Evolutionary conservation across 2,113 vertebrate genomes (phyloP).

Genomic region (Xerus inauris): DNA sequence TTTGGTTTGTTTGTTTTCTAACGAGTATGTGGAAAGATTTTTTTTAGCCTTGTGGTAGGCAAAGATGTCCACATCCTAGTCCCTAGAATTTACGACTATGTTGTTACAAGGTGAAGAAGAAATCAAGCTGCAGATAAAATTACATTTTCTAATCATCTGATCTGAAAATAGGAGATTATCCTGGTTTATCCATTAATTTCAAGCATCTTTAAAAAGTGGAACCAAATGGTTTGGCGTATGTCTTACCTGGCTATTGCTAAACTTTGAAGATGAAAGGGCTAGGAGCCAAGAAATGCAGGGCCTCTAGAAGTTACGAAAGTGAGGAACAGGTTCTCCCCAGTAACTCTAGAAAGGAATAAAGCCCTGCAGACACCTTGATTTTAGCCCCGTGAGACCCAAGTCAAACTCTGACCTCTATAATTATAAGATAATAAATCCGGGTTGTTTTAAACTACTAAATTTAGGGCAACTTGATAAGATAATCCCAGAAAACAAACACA

Average conservation of each 20-base stretch:
- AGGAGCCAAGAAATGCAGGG: not conserved
- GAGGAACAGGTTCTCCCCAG: not conserved
- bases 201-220: not conserved
- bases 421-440: not conserved
- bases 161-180: constrained; percentile 17
- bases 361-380: not conserved
- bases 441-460: constrained; percentile 4
- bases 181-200: not conserved
- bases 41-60: not conserved
- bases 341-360: not conserved
- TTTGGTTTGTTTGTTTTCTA: not conserved
- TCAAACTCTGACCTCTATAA: not conserved
- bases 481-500: not conserved
- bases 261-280: not conserved
- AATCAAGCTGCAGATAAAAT: not conserved
- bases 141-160: not conserved
- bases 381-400: not conserved
- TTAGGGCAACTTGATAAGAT: not conserved
- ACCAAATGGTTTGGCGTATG: not conserved
- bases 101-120: not conserved
- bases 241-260: not conserved
- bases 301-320: not conserved
- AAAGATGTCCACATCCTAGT: not conserved
- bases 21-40: not conserved
- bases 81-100: not conserved